Evolutionary conservation across 1,140 invertebrate genomes (phyloP).

Genomic region (Tribolium madens): DNA sequence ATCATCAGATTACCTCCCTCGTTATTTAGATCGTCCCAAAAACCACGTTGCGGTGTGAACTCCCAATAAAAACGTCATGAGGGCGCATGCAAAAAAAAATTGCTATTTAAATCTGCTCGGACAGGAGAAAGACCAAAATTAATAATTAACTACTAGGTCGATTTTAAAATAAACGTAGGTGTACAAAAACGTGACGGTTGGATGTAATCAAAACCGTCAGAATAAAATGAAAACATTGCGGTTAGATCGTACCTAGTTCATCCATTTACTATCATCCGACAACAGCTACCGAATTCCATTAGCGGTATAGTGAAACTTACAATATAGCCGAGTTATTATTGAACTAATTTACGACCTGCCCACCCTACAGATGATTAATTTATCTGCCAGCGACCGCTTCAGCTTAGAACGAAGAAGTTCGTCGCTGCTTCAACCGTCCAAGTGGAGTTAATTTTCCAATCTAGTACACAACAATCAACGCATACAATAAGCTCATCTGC

Average conservation of each 20-base stretch:
- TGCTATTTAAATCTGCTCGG: background rate
- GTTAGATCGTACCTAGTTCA: conserved; percentile 30
- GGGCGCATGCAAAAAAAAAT: background rate
- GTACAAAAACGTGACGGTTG: background rate
- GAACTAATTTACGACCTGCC: conserved; percentile 43
- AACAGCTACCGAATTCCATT: conserved; percentile 50
- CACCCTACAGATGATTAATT: conserved; percentile 42
- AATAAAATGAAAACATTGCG: conserved; percentile 41
- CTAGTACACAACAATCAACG: conserved; percentile 58
- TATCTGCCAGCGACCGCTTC: conserved; percentile 22
- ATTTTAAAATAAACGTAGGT: conserved; percentile 10
- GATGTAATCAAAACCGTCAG: conserved; percentile 16
- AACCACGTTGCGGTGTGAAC: background rate
- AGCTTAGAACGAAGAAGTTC: conserved; percentile 19
- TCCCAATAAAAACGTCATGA: background rate
- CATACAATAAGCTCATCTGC: conserved; percentile 55
- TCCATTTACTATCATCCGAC: conserved; percentile 46
- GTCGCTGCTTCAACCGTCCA: conserved; percentile 37
- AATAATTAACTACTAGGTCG: background rate
- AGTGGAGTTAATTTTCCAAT: conserved; percentile 58
- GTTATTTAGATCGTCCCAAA: background rate
- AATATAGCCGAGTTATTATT: conserved; percentile 46
- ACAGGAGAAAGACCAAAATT: background rate
- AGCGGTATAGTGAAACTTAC: conserved; percentile 45
- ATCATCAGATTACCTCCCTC: background rate